Conservation (phyloP, 1,140 invertebrate species). For the Elymnias hypermnestra region DNA sequence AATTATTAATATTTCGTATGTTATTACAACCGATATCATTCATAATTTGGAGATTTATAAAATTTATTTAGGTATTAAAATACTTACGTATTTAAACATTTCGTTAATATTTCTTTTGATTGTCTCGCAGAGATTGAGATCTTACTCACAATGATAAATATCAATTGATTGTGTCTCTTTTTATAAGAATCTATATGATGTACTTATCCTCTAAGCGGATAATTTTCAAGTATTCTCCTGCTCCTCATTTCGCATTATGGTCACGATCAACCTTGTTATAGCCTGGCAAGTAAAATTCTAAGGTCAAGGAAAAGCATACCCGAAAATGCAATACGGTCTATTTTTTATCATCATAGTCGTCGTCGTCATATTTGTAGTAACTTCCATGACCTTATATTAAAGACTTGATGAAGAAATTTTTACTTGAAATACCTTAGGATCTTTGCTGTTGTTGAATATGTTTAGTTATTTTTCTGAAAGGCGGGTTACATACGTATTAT, state of each 20-base stretch:
- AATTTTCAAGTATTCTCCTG: slow-evolving; percentile 50
- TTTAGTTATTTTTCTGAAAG: no score
- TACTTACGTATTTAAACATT: slow-evolving; percentile 74
- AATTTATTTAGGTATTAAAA: slow-evolving; percentile 10
- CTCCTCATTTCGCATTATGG: slow-evolving; percentile 36
- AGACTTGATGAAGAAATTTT: no score
- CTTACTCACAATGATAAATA: slow-evolving; percentile 29
- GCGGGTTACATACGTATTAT: no score
- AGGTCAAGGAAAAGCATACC: slow-evolving; percentile 43
- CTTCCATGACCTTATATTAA: no score
- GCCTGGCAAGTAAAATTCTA: slow-evolving; percentile 32
- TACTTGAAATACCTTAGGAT: no score
- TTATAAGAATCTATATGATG: slow-evolving; percentile 32
- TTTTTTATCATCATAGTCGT: no score
- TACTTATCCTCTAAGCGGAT: slow-evolving; percentile 38
- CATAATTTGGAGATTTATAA: no score
- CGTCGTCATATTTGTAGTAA: no score
- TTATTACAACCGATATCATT: no score
- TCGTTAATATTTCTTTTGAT: slow-evolving; percentile 1
- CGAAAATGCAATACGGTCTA: slow-evolving; percentile 7
- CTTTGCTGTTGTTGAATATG: no score
- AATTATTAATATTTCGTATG: no score
- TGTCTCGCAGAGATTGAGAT: slow-evolving; percentile 6
- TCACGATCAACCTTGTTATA: slow-evolving; percentile 49
- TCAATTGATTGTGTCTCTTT: slow-evolving; percentile 39